Percentiles rank a stretch among this genome's conserved stretches.
Conservation (phyloP, 2,113 vertebrate genomes). For the Narcine bancroftii region DNA sequence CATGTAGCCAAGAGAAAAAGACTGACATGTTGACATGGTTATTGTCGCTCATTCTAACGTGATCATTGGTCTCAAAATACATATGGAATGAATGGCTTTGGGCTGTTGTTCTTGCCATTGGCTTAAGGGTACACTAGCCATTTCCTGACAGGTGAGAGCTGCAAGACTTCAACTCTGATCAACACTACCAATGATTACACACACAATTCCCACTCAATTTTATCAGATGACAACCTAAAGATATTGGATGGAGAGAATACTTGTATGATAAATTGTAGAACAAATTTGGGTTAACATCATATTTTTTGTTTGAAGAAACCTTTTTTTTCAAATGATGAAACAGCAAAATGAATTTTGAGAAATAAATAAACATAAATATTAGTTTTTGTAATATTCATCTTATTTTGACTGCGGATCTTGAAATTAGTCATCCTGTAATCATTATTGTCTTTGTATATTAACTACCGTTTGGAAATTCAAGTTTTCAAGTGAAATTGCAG, state of each 20-base stretch:
- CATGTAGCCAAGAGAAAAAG: neutral
- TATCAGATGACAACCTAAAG: neutral
- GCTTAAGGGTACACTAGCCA: neutral
- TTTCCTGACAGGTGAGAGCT: neutral
- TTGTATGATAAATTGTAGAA: neutral
- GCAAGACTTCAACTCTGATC: too few species aligned
- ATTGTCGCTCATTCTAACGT: neutral
- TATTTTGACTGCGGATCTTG: neutral
- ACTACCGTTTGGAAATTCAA: neutral
- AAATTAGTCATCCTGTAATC: slow-evolving; percentile 10
- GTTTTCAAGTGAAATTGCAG: neutral
- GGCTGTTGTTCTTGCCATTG: neutral
- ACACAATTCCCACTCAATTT: neutral
- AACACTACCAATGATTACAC: too few species aligned
- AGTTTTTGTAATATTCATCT: neutral
- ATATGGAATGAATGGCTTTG: neutral
- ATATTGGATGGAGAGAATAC: neutral
- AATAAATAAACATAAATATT: slow-evolving; percentile 5
- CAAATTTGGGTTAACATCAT: neutral
- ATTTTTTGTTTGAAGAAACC: neutral
- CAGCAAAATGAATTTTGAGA: neutral
- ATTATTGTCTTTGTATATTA: neutral
- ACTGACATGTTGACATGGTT: neutral
- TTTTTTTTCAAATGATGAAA: slow-evolving; percentile 14
- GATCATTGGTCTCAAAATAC: neutral